Conservation (phyloP, 2,888 invertebrate species). For the Ormia ochracea region DNA sequence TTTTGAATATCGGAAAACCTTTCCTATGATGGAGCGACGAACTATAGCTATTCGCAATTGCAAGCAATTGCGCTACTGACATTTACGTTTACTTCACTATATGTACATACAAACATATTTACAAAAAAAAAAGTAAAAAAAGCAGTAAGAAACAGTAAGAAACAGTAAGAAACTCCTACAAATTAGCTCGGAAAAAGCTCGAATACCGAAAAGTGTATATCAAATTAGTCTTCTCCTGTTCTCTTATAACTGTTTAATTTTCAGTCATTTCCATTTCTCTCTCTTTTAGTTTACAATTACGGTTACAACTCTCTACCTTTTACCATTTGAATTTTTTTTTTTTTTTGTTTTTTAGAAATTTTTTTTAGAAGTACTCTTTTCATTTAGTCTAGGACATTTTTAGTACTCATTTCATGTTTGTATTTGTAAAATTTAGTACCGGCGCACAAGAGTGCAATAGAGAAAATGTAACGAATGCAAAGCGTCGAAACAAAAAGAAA, state of each 20-base stretch:
- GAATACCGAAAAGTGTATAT: not conserved
- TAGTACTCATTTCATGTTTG: conserved; percentile 11
- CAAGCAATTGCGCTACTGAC: not conserved
- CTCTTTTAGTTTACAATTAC: not conserved
- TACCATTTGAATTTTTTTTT: not conserved
- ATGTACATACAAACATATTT: too few relatives aligned
- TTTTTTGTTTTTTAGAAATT: not conserved
- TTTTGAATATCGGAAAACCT: too few relatives aligned
- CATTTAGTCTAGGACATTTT: not conserved
- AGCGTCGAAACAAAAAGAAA: conserved; percentile 17
- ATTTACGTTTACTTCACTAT: not conserved
- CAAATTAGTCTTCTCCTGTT: not conserved
- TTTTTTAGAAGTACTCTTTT: not conserved
- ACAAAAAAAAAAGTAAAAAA: too few relatives aligned
- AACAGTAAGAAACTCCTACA: not conserved
- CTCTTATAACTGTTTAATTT: not conserved
- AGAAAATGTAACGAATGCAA: not conserved
- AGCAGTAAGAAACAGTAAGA: too few relatives aligned
- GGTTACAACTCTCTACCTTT: not conserved
- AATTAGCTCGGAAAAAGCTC: not conserved
- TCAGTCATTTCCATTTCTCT: not conserved
- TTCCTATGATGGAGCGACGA: too few relatives aligned
- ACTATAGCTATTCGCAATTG: not conserved
- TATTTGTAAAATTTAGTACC: conserved; percentile 34
- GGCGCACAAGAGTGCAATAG: not conserved